Conservation (phyloP, 2,888 invertebrate species). For the Agonopterix alstromeriana region DNA sequence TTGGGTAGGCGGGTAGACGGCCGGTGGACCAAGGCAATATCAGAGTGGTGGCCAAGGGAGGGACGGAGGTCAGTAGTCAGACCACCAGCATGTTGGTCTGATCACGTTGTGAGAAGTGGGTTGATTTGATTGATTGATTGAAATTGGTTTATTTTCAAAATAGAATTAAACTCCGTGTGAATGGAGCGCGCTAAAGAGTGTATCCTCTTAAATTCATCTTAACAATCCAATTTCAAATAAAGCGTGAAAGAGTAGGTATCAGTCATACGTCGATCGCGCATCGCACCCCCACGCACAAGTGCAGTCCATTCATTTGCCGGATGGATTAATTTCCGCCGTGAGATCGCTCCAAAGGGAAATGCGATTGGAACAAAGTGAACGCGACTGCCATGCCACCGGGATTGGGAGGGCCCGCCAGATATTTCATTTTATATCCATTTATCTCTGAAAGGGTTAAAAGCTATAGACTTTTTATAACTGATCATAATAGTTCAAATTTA, state of each 20-base stretch:
- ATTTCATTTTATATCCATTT: slow-evolving; percentile 57
- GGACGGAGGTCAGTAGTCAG: too few species aligned
- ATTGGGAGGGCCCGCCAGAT: slow-evolving; percentile 38
- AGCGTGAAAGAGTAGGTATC: slow-evolving; percentile 35
- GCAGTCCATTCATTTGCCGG: slow-evolving; percentile 73
- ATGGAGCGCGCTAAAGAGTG: too few species aligned
- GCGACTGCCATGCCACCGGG: slow-evolving; percentile 31
- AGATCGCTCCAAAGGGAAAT: slow-evolving; percentile 71
- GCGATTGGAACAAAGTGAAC: slow-evolving; percentile 68
- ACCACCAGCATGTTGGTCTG: too few species aligned
- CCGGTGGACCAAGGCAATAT: too few species aligned
- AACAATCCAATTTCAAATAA: neutral
- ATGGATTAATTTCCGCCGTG: slow-evolving; percentile 73
- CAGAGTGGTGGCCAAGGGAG: too few species aligned
- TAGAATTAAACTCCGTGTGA: too few species aligned
- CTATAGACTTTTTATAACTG: slow-evolving; percentile 17
- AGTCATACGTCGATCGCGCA: slow-evolving; percentile 33
- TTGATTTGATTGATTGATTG: too few species aligned
- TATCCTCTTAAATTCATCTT: too few species aligned
- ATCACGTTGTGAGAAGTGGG: too few species aligned
- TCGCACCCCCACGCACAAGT: slow-evolving; percentile 58
- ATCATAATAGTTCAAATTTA: neutral
- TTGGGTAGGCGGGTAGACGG: too few species aligned
- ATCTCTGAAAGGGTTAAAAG: slow-evolving; percentile 39
- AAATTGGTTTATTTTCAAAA: too few species aligned